Evolutionary conservation across 2,888 invertebrate species (phyloP).

Genomic region (Cynaeus angustus): DNA sequence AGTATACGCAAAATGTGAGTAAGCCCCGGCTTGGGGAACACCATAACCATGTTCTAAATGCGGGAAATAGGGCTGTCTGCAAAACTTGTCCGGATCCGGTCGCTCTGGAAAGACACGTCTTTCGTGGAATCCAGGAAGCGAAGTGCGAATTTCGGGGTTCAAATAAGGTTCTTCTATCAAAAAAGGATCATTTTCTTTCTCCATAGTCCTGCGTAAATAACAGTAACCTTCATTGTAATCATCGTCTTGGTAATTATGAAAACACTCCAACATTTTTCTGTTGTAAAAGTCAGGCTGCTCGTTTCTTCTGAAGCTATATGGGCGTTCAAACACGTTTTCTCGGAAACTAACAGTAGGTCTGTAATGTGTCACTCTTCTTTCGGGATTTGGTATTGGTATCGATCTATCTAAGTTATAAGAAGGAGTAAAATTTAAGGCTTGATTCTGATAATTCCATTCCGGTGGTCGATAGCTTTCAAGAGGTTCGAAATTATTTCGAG

Average conservation of each 20-base stretch:
- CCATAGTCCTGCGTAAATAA: conserved; percentile 15
- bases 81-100: background rate
- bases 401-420: no score
- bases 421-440: background rate
- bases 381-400: background rate
- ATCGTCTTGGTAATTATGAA: background rate
- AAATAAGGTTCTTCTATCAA: background rate
- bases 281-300: background rate
- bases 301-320: no score
- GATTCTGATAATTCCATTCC: background rate
- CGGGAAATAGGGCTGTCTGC: no score
- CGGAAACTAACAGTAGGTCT: background rate
- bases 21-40: no score
- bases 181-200: conserved; percentile 10
- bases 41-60: no score
- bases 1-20: no score
- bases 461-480: background rate
- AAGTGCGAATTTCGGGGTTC: background rate
- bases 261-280: background rate
- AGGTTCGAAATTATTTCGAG: no score
- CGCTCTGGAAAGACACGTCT: background rate
- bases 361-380: background rate
- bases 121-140: background rate
- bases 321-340: background rate
- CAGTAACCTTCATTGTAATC: conserved; percentile 7